These are phyloP conservation scores for Zaprionus lineosus DNA, from an alignment of 2,888 invertebrate species.

Conservation along the genomic window DNA sequence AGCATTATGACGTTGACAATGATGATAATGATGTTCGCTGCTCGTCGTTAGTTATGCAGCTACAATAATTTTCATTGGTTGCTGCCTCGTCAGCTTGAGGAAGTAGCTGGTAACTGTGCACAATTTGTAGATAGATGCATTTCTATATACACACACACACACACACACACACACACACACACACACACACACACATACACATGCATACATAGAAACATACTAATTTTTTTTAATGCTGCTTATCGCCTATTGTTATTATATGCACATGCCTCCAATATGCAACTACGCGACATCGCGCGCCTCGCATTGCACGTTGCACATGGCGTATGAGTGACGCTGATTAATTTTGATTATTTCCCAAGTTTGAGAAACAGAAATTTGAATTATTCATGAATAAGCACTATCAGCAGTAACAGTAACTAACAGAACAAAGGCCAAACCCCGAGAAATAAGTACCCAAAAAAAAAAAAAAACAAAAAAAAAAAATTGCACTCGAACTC, in stretches of 20 bases:
- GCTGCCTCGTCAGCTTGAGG: conserved; percentile 47
- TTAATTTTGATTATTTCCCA: conserved; percentile 42
- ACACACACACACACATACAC: conserved; percentile 1
- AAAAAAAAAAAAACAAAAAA: no score
- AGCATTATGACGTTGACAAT: conserved; percentile 32
- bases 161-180: background rate
- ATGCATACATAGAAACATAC: background rate
- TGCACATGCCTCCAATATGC: background rate
- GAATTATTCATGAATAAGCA: conserved; percentile 2
- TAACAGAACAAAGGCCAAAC: background rate
- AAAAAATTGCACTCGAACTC: no score
- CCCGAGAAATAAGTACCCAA: background rate
- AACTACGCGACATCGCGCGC: conserved; percentile 44
- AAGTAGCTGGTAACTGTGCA: conserved; percentile 52
- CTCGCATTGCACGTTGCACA: conserved; percentile 59
- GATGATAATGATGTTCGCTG: conserved; percentile 26
- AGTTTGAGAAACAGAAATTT: conserved; percentile 1
- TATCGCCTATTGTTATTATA: conserved; percentile 38
- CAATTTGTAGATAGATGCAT: conserved; percentile 36
- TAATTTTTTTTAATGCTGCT: conserved; percentile 14
- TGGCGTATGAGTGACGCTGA: conserved; percentile 59
- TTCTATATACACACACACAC: background rate
- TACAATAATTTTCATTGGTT: conserved; percentile 38
- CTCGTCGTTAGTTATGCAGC: conserved; percentile 22
- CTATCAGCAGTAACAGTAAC: background rate